Conservation (phyloP, 2,797 vertebrate genomes). For the Eidolon dupreanum region DNA sequence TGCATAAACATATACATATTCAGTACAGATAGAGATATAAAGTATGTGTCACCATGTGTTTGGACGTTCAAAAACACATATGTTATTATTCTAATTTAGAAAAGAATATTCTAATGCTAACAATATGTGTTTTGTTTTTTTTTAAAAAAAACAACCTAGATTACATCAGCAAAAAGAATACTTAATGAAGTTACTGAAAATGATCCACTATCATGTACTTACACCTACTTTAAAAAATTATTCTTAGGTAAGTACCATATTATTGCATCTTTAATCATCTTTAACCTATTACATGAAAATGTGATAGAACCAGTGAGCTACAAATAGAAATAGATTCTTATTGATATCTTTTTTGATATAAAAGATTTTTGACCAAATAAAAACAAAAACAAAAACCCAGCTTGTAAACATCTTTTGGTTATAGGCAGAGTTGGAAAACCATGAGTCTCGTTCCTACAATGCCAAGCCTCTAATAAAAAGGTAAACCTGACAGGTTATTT, state of each 20-base stretch:
- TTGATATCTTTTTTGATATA: neutral
- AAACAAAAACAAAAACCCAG: neutral
- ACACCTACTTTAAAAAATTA: neutral
- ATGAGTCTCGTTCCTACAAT: neutral
- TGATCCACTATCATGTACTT: neutral
- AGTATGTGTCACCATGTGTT: neutral
- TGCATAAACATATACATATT: neutral
- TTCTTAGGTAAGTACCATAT: neutral
- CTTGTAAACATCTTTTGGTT: neutral
- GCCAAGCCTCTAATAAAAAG: neutral
- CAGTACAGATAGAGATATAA: neutral
- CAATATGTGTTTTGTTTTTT: neutral
- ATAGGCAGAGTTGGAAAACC: neutral
- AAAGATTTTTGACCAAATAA: neutral
- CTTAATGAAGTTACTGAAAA: neutral
- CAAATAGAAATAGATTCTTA: constrained; percentile 2
- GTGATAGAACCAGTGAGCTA: neutral
- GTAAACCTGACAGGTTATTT: neutral
- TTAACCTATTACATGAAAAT: neutral
- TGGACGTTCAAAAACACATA: neutral
- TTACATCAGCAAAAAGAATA: neutral
- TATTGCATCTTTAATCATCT: neutral
- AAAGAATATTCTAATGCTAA: neutral
- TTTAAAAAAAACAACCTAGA: neutral
- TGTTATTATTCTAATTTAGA: constrained; percentile 18